Conservation (phyloP, 2,797 vertebrate species). For the Limnodromus scolopaceus region DNA sequence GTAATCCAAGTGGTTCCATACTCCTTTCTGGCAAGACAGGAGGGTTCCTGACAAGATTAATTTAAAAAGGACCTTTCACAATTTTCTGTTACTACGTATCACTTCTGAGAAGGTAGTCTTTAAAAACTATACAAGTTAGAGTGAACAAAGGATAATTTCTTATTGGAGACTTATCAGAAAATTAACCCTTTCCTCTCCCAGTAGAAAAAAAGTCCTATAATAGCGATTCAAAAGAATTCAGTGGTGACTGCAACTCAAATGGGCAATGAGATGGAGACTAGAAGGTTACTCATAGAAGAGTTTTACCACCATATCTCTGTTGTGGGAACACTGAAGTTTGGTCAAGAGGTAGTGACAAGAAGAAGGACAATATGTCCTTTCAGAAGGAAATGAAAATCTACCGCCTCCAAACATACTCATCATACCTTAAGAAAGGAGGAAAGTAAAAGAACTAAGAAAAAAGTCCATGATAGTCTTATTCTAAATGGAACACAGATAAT, state of each 20-base stretch:
- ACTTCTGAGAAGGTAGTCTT: background rate
- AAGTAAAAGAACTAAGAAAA: background rate
- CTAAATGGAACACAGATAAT: background rate
- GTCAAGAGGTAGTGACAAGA: background rate
- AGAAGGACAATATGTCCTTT: background rate
- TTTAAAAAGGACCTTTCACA: background rate
- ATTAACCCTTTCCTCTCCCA: background rate
- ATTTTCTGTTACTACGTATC: background rate
- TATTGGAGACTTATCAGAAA: background rate
- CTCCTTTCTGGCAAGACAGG: background rate
- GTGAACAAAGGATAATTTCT: background rate
- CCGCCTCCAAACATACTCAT: background rate
- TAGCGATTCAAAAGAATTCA: background rate
- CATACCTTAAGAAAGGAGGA: background rate
- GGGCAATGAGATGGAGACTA: background rate
- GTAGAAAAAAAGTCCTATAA: background rate
- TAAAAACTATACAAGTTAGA: background rate
- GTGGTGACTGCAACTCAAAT: background rate
- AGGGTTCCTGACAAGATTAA: background rate
- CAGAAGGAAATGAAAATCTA: background rate
- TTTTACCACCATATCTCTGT: background rate
- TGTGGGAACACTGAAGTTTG: background rate
- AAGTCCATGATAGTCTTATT: background rate
- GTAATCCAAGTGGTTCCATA: background rate
- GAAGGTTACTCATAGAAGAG: background rate